Conservation (phyloP, 2,113 vertebrate genomes). For the Barnardius zonarius region DNA sequence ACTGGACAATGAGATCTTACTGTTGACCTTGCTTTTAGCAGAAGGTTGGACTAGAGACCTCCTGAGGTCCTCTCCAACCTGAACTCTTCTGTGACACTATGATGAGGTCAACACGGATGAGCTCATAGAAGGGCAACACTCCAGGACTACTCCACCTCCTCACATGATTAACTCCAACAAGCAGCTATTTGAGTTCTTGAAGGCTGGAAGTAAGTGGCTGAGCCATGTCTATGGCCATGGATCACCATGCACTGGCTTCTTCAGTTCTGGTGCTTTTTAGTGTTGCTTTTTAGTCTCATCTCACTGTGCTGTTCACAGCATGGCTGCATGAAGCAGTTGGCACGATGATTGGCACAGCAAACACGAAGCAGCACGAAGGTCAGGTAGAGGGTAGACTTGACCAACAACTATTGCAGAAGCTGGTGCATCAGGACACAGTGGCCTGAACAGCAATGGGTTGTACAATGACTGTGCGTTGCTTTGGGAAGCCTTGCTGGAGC, state of each 20-base stretch:
- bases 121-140: not conserved
- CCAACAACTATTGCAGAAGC: not conserved
- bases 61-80: not conserved
- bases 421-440: not conserved
- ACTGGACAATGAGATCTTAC: not conserved
- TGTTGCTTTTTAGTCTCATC: not conserved
- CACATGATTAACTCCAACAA: not conserved
- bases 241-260: not conserved
- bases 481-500: not conserved
- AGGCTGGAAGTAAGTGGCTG: not conserved
- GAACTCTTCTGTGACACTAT: not conserved
- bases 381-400: not conserved
- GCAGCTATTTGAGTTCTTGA: not conserved
- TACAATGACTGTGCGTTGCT: not conserved
- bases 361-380: not conserved
- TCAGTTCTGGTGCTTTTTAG: not conserved
- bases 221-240: not conserved
- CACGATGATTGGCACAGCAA: rapidly evolving
- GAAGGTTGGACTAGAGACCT: not conserved
- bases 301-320: not conserved
- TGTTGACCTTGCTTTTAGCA: not conserved
- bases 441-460: not conserved
- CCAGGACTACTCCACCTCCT: not conserved
- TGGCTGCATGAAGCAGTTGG: not conserved
- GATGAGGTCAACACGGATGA: not conserved